phyloP scores from a whole-genome alignment of 2,113 vertebrate species.

The Naja naja region DNA sequence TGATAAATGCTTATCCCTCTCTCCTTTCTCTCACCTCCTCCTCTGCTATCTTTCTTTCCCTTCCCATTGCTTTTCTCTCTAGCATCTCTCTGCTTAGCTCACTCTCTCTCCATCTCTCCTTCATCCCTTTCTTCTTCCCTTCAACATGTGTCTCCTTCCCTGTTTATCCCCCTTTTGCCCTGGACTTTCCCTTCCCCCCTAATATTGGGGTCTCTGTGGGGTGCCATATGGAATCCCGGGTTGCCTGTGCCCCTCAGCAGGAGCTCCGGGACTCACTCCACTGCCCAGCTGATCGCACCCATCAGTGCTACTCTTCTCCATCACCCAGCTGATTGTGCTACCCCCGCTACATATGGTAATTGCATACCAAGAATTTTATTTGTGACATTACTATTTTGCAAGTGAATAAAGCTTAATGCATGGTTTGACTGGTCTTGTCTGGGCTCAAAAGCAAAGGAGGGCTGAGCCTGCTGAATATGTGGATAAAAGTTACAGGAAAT shows the following conservation, averaged over 20 bases:
- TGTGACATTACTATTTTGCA: not conserved
- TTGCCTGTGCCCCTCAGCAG: not conserved
- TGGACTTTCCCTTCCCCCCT: not conserved
- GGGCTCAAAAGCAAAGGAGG: not conserved
- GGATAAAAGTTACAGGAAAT: not conserved
- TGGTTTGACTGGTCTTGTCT: not conserved
- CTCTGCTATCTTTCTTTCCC: not conserved
- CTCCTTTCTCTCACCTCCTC: not conserved
- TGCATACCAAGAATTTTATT: not conserved
- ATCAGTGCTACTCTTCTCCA: not conserved
- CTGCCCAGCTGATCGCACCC: not conserved
- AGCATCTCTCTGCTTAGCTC: no score
- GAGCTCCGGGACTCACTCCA: not conserved
- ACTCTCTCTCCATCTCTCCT: not conserved
- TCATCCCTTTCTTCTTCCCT: not conserved
- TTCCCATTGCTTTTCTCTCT: no score
- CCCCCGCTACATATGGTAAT: not conserved
- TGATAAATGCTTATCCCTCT: not conserved
- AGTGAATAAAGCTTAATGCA: not conserved
- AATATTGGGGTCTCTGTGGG: not conserved
- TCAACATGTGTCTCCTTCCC: not conserved
- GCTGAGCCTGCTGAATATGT: not conserved
- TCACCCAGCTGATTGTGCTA: not conserved
- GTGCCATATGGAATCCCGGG: not conserved
- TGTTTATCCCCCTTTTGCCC: not conserved